phyloP scores from a whole-genome alignment of 2,113 vertebrate species.

The Stictonetta naevosa region DNA sequence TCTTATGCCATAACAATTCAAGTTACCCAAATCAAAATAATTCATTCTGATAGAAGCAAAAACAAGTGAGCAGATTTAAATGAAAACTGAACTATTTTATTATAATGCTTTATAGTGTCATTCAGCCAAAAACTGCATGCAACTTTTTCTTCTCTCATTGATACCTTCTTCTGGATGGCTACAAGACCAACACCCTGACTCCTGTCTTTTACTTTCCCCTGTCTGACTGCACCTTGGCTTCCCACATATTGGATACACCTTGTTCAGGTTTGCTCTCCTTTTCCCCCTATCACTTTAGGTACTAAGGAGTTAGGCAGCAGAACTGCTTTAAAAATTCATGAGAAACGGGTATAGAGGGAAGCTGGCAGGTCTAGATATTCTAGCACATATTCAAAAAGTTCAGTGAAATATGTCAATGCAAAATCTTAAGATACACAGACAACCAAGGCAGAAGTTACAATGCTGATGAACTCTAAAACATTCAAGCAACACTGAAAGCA shows the following conservation, averaged over 20 bases:
- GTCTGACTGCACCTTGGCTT: background rate
- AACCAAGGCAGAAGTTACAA: background rate
- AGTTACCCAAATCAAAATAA: slow-evolving; percentile 10
- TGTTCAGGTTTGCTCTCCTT: background rate
- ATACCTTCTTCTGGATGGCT: background rate
- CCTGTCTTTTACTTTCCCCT: background rate
- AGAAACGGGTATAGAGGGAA: background rate
- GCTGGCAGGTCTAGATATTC: background rate
- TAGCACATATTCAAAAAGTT: background rate
- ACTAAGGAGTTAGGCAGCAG: background rate
- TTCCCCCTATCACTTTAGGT: background rate
- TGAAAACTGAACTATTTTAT: background rate
- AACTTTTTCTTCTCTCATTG: background rate
- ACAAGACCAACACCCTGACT: background rate
- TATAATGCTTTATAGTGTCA: background rate
- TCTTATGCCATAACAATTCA: slow-evolving; percentile 16
- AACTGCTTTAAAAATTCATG: background rate
- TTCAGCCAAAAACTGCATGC: background rate
- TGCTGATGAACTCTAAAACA: background rate
- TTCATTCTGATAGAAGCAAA: background rate
- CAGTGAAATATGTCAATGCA: background rate
- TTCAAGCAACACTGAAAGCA: background rate
- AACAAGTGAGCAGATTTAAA: background rate
- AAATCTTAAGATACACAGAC: background rate
- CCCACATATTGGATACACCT: background rate